Evolutionary conservation across 2,888 invertebrate species (phyloP), one percentile per base, ranked within the genome.

Genomic region (Drosophila atripex): DNA sequence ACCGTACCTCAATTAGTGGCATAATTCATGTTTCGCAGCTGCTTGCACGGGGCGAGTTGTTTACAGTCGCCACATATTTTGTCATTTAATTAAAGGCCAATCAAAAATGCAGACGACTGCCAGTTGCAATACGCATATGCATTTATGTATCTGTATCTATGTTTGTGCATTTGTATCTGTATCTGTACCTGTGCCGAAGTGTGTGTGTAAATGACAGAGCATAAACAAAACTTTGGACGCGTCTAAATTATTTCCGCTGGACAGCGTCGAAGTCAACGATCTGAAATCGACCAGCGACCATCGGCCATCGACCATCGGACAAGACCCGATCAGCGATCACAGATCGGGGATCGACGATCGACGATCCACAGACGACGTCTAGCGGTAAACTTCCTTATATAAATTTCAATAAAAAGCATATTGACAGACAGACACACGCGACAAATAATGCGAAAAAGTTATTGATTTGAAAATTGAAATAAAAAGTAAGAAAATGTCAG

Each of bases 381-480:
- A 76, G 64, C 79, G 74, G 72, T 78, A 71, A 88, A 86, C 88
- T 84, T 88, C 86, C 88, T 88, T 86, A 86, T 84, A 83, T 76
- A 77, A 86, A 79, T 80, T 77, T 76, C 84, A 83, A 88, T 88
- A 86, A 83, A 86, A 86, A 77, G 61, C 77, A 70, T 78, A 74
- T 78, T 76, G 86, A 86, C 74, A 78, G 75, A 52, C 73, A 61
- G 46, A 68, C 66, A 58, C 66, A 57, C 60, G 68, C 73, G 65
- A 74, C 86, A 75, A 77, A 84, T 77, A 77, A 80, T 78, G 86
- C 80, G 80, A 83, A 72, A 54, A 78, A 86, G 75, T 82, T 82
- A 82, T 82, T 88, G 88, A 83, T 86, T 82, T 82, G 88, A 83
- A 86, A 82, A 82, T 82, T 69, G 88, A 78, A 82, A 88, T 87